Evolutionary conservation across 2,113 vertebrate species (phyloP), one percentile per base, ranked within the genome.

Genomic region (Colinus virginianus): DNA sequence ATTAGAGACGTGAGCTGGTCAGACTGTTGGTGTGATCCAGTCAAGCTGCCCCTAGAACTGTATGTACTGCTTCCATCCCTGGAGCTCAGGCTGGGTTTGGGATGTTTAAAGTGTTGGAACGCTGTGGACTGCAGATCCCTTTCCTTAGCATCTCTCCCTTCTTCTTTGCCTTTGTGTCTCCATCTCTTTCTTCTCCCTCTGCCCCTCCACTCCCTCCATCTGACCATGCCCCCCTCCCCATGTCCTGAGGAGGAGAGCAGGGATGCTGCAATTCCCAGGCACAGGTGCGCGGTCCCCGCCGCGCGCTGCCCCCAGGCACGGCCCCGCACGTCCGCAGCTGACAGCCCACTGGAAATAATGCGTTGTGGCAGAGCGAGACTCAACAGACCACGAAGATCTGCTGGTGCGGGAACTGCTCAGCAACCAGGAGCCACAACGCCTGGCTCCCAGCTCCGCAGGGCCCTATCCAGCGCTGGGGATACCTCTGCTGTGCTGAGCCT

Each of bases 321-420:
- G 96, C 95, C 97, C 96, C 89, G 91, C 93, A 46, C 96, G 46
- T 75, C 96, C 86, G 90, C 79, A 95, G 96, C 98, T 98, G 96
- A 94, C 97, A 96, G 97, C 97, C 96, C 97, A 95, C 97, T 98
- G 98, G 98, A 98, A 98, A 95, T 98, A 98, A 98, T 98, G 97
- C 87, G 95, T 97, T 97, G 97, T 98, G 98, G 98, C 98, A 98
- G 98, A 98, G 97, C 98, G 96, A 96, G 94, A 86, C 94, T 91
- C 96, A 97, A 87, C 97, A 97, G 97, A 97, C 95, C 95, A 97
- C 94, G 72, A 97, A 96, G 94, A 96, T 97, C 96, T 97, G 97
- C 97, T 97, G 94, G 96, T 95, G 92, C 80, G 89, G 96, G 97
- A 93, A 90, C 51, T 93, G 96, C 85, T 94, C 88, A 53, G 89